Base-by-base conservation (phyloP, 2,797 vertebrate species). In the Paedocypris micromegethes region DNA sequence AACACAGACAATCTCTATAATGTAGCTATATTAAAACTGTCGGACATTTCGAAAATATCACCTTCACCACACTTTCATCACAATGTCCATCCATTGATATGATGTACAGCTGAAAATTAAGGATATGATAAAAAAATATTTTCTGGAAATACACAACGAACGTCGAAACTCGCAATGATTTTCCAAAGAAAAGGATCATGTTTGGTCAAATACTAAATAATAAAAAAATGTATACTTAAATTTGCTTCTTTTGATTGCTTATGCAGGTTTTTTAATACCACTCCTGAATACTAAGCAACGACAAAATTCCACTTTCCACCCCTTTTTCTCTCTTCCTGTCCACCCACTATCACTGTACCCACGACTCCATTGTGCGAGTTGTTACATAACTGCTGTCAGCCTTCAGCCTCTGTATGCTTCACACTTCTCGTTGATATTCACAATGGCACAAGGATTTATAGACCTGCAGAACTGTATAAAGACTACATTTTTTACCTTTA, bases 351-450 rank as follows among this genome's bases (percentile, higher is more conserved):
- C 58, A 70, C 66, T 59, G 9, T 41, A 68, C 58, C 69, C 72
- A 71, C 59, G 46, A 52, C 59, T 68, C 60, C 66, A 73, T 63
- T 68, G 73, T 73, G 53, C 51, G 43, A 46, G 57, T 23, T 23
- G 46, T 79, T 77, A 77, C 67, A 70, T 77, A 77, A 79, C 60
- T 60, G 49, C 62, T 57, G 46, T 64, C 45, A 49, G 59, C 67
- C 61, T 61, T 71, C 59, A 51, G 52, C 58, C 69, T 43, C 53
- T 41, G 38, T 56, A 59, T 74, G 56, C 53, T 51, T 70, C 46
- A 63, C 68, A 63, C 53, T 60, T 70, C 54, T 59, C 57, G 56
- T 62, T 68, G 5, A 55, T 8, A 23, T 38, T 39, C 50, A 60
- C 45, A 50, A 54, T 4, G 41, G 40, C 9, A 8, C n/a, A 60